phyloP scores from a whole-genome alignment of 1,140 invertebrate species.

The Ostrea denselamellosa region DNA sequence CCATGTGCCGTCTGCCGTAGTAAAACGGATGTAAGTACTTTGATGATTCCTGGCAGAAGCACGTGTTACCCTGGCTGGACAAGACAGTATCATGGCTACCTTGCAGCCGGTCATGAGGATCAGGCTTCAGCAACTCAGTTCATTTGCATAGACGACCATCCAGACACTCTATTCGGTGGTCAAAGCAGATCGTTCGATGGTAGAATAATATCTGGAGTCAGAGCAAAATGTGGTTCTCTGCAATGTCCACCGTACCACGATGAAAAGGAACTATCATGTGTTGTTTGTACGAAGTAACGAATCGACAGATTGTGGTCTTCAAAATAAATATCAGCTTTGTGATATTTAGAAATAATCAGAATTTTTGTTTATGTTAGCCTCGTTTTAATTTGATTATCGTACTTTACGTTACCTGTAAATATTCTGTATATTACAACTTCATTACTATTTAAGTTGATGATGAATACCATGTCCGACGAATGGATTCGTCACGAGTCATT shows the following conservation, averaged over 20 bases:
- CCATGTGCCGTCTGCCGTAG: constrained; percentile 10
- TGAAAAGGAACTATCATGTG: not conserved
- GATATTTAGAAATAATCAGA: too few relatives aligned
- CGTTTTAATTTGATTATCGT: too few relatives aligned
- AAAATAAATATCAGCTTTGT: too few relatives aligned
- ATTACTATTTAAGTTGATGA: too few relatives aligned
- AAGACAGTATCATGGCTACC: not conserved
- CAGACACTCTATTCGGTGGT: not conserved
- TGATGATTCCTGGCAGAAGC: not conserved
- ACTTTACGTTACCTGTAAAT: too few relatives aligned
- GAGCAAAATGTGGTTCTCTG: not conserved
- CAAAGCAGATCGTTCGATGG: not conserved
- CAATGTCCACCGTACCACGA: constrained; percentile 5
- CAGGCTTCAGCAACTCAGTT: not conserved
- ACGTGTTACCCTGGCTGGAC: not conserved
- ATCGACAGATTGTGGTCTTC: not conserved
- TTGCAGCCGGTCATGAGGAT: not conserved
- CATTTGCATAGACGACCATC: constrained; percentile 7
- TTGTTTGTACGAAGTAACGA: constrained; percentile 12
- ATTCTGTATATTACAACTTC: too few relatives aligned
- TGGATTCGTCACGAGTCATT: too few relatives aligned
- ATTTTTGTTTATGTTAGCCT: too few relatives aligned
- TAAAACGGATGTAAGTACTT: not conserved
- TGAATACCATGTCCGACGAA: too few relatives aligned
- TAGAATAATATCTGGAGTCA: not conserved